These are phyloP conservation scores for Corythornis cristatus DNA, from an alignment of 2,113 vertebrate species.

Conservation along the genomic window DNA sequence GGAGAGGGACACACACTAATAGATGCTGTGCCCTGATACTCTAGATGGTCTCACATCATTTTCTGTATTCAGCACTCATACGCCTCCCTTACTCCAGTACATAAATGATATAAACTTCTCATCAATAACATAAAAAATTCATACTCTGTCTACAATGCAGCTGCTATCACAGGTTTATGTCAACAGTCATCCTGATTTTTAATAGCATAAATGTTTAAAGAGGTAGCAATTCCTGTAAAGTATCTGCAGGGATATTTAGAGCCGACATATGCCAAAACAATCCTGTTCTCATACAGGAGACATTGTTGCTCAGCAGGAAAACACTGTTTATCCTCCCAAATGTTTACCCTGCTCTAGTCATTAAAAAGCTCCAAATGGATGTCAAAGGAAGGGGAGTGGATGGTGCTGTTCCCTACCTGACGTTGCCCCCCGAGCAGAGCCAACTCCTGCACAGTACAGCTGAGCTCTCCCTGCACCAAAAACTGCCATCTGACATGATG, in stretches of 20 bases:
- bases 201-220: slow-evolving; percentile 76
- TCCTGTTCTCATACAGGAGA: slow-evolving; percentile 51
- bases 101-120: slow-evolving; percentile 71
- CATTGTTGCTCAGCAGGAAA: slow-evolving; percentile 66
- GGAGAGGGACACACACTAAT: not conserved
- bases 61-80: slow-evolving; percentile 49
- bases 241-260: slow-evolving; percentile 58
- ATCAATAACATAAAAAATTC: slow-evolving; percentile 74
- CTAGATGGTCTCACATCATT: not conserved
- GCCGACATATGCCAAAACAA: slow-evolving; percentile 51
- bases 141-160: slow-evolving; percentile 65
- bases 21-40: slow-evolving; percentile 7
- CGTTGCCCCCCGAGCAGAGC: not conserved
- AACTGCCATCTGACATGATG: not conserved
- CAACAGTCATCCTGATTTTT: slow-evolving; percentile 68
- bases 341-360: slow-evolving; percentile 33
- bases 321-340: slow-evolving; percentile 53
- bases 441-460: slow-evolving; percentile 4
- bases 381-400: not conserved
- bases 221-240: slow-evolving; percentile 65
- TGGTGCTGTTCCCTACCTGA: not conserved
- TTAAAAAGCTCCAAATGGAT: not conserved
- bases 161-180: slow-evolving; percentile 70
- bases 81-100: slow-evolving; percentile 41
- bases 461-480: not conserved